Evolutionary conservation across 2,113 vertebrate genomes (phyloP).

Genomic region (Syngnathus scovelli): DNA sequence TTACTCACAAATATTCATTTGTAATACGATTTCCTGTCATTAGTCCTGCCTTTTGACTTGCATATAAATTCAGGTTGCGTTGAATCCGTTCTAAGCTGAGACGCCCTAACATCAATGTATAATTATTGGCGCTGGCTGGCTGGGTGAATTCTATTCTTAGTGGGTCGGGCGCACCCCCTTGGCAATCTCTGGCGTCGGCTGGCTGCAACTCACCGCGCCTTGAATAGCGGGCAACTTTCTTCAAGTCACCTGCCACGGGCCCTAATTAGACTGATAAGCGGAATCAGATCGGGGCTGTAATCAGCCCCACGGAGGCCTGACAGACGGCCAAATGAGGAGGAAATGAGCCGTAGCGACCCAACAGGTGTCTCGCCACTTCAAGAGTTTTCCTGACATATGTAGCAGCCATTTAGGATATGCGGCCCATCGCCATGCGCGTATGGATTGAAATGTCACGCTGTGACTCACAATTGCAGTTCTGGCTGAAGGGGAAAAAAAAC

Average conservation of each 20-base stretch:
- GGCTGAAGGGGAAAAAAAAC: conserved; percentile 5
- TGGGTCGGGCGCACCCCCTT: not conserved
- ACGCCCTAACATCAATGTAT: not conserved
- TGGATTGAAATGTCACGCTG: conserved; percentile 51
- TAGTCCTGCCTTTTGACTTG: no score
- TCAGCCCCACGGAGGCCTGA: conserved; percentile 67
- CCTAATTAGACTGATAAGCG: conserved; percentile 72
- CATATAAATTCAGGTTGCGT: no score
- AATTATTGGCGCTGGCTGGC: not conserved
- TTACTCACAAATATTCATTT: no score
- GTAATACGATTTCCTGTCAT: no score
- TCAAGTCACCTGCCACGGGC: conserved; percentile 63
- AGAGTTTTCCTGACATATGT: conserved; percentile 26
- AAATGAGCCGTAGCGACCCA: conserved; percentile 66
- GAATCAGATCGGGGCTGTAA: conserved; percentile 66
- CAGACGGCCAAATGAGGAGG: conserved; percentile 67
- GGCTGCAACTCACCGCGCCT: conserved; percentile 33
- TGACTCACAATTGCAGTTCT: conserved; percentile 25
- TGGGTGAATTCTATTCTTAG: not conserved
- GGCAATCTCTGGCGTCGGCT: not conserved
- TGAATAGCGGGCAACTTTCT: conserved; percentile 54
- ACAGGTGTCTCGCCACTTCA: conserved; percentile 61
- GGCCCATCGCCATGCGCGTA: conserved; percentile 10
- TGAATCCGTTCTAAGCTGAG: no score
- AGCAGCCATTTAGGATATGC: conserved; percentile 38